Base-by-base conservation (phyloP, 2,797 vertebrate species). In the Sebastes trivittatus region DNA sequence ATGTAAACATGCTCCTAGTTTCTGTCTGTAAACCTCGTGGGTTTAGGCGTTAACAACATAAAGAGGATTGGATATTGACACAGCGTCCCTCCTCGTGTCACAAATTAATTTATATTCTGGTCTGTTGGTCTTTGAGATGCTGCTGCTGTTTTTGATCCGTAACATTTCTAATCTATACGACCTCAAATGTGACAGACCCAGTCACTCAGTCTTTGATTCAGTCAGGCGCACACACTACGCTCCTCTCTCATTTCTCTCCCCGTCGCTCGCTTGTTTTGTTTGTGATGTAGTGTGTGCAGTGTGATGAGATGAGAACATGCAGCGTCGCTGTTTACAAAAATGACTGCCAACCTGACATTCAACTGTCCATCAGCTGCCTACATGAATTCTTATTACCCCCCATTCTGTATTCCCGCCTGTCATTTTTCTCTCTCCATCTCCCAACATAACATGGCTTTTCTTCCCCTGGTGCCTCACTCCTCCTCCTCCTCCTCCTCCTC, bases 291-390 rank as follows among this genome's bases (percentile, higher is more conserved):
- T n/a, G n/a, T 84, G 52, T 89, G 70, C 76, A 68, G 42, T 69
- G 65, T 77, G 84, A 89, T 81, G 81, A 89, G 72, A 91, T 79
- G 85, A 80, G 79, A 81, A 81, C 87, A 81, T 64, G 75, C 87
- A 83, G 73, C 46, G 59, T 82, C 23, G 30, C 68, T 87, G 85
- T 91, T 89, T 83, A 85, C 84, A 86, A 67, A 88, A 89, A 81
- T 76, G 84, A 86, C 85, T 83, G 83, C 84, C 82, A 87, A 75
- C 70, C 84, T 86, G 83, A 86, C 83, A 91, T 87, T 91, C 82
- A 89, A n/a, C 78, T 87, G 85, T 91, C 89, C 90, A 81, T 90
- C 89, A 91, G 71, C 83, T 90, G 88, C 77, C 87, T 75, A 77
- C 81, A 78, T 88, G 72, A 83, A 89, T 88, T 83, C 82, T 75